These are phyloP conservation scores for Thaumetopoea pityocampa DNA, from an alignment of 1,140 invertebrate species.

Conservation along the genomic window DNA sequence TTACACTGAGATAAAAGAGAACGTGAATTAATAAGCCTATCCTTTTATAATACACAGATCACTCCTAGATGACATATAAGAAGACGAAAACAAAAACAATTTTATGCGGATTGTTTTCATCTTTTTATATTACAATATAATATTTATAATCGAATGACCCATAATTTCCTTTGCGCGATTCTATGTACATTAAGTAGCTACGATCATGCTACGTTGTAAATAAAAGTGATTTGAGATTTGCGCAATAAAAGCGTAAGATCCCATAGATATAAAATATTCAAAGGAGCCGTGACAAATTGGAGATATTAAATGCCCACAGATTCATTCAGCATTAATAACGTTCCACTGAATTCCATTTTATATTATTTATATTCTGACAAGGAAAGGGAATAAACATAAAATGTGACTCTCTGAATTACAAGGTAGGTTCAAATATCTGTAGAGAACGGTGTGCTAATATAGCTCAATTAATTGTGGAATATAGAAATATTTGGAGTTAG, in stretches of 20 bases:
- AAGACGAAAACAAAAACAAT: too few relatives aligned
- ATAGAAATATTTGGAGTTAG: too few relatives aligned
- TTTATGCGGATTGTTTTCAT: too few relatives aligned
- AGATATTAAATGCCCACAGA: slow-evolving; percentile 21
- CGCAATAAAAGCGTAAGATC: slow-evolving; percentile 10
- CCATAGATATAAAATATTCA: slow-evolving; percentile 17
- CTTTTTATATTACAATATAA: too few relatives aligned
- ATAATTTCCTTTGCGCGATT: too few relatives aligned
- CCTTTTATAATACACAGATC: too few relatives aligned
- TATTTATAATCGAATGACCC: too few relatives aligned
- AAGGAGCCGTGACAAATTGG: slow-evolving; percentile 17
- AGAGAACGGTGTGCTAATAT: slow-evolving; percentile 38
- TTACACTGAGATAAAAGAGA: too few relatives aligned
- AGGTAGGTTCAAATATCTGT: slow-evolving; percentile 18
- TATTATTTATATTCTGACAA: slow-evolving; percentile 22
- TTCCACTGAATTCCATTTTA: slow-evolving; percentile 20
- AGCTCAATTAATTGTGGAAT: slow-evolving; percentile 30
- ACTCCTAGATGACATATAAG: too few relatives aligned
- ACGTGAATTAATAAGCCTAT: too few relatives aligned
- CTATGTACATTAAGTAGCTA: too few relatives aligned
- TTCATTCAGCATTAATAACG: slow-evolving; percentile 18
- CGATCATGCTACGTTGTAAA: too few relatives aligned
- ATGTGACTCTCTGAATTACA: slow-evolving; percentile 24
- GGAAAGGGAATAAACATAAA: slow-evolving; percentile 30
- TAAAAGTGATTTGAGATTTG: slow-evolving; percentile 10